phyloP scores from a whole-genome alignment of 2,888 invertebrate species.

The Tenthredo distinguenda region DNA sequence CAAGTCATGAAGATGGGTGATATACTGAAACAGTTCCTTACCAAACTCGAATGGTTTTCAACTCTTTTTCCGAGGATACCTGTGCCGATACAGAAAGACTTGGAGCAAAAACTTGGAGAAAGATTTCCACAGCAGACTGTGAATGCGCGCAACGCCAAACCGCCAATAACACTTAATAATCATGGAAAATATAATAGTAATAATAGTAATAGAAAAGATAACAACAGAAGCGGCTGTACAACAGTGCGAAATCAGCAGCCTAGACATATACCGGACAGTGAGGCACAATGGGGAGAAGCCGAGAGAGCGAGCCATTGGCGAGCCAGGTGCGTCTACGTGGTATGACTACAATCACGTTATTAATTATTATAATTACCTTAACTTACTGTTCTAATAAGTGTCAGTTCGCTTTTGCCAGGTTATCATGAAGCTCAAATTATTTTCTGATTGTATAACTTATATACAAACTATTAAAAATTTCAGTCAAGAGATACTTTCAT shows the following conservation, averaged over 20 bases:
- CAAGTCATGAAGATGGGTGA: constrained; percentile 95
- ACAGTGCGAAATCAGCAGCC: constrained; percentile 68
- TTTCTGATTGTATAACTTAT: background rate
- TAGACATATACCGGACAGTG: constrained; percentile 76
- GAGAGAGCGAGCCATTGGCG: constrained; percentile 77
- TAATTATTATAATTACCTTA: constrained; percentile 58
- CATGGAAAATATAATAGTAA: constrained; percentile 72
- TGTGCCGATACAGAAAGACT: constrained; percentile 96
- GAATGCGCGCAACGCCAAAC: constrained; percentile 74
- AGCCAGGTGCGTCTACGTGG: constrained; percentile 78
- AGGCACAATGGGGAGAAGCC: constrained; percentile 77
- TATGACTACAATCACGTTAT: constrained; percentile 76
- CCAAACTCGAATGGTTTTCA: constrained; percentile 99
- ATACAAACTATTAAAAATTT: background rate
- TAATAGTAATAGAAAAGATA: constrained; percentile 69
- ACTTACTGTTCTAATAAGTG: background rate
- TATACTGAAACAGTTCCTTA: constrained; percentile 94
- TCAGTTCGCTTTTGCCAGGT: background rate
- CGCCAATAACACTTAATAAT: constrained; percentile 75
- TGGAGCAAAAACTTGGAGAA: constrained; percentile 87
- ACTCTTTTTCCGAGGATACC: constrained; percentile 99
- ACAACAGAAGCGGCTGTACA: constrained; percentile 67
- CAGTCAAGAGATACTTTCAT: background rate
- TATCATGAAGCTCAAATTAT: background rate
- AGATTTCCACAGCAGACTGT: constrained; percentile 81